Base-by-base conservation (phyloP, 2,888 invertebrate species). In the Xylota sylvarum region DNA sequence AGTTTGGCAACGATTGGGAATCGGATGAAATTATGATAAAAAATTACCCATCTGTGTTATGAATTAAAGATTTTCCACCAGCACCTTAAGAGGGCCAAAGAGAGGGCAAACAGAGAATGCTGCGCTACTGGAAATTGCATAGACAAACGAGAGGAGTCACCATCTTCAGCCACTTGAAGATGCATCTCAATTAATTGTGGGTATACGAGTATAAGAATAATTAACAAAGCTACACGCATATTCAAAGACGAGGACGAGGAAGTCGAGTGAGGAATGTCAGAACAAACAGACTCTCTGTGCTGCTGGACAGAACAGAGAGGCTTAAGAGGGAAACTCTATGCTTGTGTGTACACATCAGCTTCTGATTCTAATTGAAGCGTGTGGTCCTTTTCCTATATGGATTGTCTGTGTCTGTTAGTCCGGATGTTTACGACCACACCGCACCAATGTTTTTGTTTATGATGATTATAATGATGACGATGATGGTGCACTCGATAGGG, bases 381-480 rank as follows among this genome's bases (percentile, higher is more conserved):
- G 78, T 82, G 82, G 86, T 85, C 85, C 81, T 80, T 76, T 69
- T 64, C 72, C 55, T 52, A 27, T 17, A 7, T 19, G 56, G 30
- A 4, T n/a, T 37, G 32, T 19, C 55, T 58, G 58, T 37, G 32
- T 19, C 55, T 58, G 58, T 52, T 32, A 32, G 82, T 64, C 82
- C 82, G 86, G 86, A 86, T 86, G 86, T 86, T 86, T 86, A 73
- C 82, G 86, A 86, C 86, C 86, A 86, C 86, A 86, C 86, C 77
- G 73, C 82, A 73, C 67, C 48, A 23, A 46, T 85, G 72, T 81
- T 85, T 55, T 81, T 72, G 70, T 65, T 85, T 12, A 55, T 55
- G 46, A 58, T 82, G 77, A 82, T 77, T 73, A 83, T 65, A 32
- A 65, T 62, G 52, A 82, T 56, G 46, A 82, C 70, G 74, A 81